phyloP scores from a whole-genome alignment of 2,113 vertebrate genomes.

The Argyrosomus japonicus region DNA sequence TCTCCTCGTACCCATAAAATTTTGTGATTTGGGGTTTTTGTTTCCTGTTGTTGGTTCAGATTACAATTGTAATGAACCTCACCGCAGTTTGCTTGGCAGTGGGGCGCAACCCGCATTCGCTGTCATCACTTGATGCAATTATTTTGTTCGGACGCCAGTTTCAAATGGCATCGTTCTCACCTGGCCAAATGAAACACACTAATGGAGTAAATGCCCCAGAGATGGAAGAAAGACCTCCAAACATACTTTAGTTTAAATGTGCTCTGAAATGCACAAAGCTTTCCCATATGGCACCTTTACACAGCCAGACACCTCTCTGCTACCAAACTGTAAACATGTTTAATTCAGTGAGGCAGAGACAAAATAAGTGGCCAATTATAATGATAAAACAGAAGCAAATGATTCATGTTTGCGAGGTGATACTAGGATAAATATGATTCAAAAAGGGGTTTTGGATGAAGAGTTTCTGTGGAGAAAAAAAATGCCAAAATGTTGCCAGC shows the following conservation, averaged over 20 bases:
- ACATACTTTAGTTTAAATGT: conserved; percentile 14
- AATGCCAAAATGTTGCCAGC: conserved; percentile 58
- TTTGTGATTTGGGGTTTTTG: conserved; percentile 23
- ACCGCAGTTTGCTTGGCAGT: conserved; percentile 21
- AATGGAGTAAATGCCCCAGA: conserved; percentile 23
- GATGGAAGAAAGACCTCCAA: conserved; percentile 4
- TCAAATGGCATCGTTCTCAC: conserved; percentile 50
- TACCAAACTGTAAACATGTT: conserved; percentile 44
- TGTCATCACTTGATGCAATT: conserved; percentile 18
- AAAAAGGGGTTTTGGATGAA: conserved; percentile 50
- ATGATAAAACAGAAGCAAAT: conserved; percentile 46
- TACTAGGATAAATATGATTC: conserved; percentile 48
- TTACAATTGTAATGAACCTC: conserved; percentile 41
- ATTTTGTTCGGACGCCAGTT: background rate
- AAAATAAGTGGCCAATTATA: conserved; percentile 49
- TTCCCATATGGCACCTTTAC: conserved; percentile 37
- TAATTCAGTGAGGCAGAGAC: conserved; percentile 11
- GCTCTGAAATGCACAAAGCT: conserved; percentile 16
- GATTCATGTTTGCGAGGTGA: conserved; percentile 55
- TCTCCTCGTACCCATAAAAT: conserved; percentile 39
- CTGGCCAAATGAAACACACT: conserved; percentile 49
- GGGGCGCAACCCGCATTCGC: background rate
- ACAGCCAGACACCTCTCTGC: conserved; percentile 46
- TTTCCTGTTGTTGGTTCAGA: conserved; percentile 50
- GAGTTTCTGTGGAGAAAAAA: conserved; percentile 39